These are phyloP conservation scores for Elgonia sp. DNA, from an alignment of 2,888 invertebrate genomes.

Conservation along the genomic window DNA sequence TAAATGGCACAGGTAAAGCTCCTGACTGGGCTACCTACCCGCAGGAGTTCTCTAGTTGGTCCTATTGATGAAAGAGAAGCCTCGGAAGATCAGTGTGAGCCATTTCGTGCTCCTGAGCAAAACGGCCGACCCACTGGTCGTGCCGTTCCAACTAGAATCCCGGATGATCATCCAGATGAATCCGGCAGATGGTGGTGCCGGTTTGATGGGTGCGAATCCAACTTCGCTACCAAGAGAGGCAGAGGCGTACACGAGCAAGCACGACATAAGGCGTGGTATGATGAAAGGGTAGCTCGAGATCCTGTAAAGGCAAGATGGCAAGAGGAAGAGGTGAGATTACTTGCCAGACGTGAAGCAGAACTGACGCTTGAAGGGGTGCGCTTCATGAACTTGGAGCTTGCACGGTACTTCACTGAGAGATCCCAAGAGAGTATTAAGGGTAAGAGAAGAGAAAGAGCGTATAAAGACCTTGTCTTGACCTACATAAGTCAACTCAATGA, in stretches of 20 bases:
- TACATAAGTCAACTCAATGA: not conserved
- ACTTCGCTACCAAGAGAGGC: constrained; percentile 12
- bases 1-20: constrained; percentile 73
- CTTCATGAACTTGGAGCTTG: constrained; percentile 9
- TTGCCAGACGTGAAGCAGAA: constrained; percentile 36
- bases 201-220: constrained; percentile 1
- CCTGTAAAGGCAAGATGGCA: not conserved
- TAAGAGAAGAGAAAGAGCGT: not conserved
- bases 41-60: not conserved
- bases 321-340: constrained; percentile 27
- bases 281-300: not conserved
- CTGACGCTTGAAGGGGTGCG: not conserved
- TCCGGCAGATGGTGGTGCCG: constrained; percentile 2
- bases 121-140: constrained; percentile 38
- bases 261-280: constrained; percentile 48
- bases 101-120: not conserved
- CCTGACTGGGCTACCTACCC: constrained; percentile 18
- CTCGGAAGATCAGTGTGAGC: constrained; percentile 13
- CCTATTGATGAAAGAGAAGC: not conserved
- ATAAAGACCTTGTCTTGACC: not conserved
- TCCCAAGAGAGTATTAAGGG: constrained; percentile 48
- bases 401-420: constrained; percentile 6
- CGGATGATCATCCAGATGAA: not conserved
- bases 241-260: constrained; percentile 43
- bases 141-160: constrained; percentile 16